These are phyloP conservation scores for Eurytoma californica DNA, from an alignment of 2,888 invertebrate genomes.

Conservation along the genomic window DNA sequence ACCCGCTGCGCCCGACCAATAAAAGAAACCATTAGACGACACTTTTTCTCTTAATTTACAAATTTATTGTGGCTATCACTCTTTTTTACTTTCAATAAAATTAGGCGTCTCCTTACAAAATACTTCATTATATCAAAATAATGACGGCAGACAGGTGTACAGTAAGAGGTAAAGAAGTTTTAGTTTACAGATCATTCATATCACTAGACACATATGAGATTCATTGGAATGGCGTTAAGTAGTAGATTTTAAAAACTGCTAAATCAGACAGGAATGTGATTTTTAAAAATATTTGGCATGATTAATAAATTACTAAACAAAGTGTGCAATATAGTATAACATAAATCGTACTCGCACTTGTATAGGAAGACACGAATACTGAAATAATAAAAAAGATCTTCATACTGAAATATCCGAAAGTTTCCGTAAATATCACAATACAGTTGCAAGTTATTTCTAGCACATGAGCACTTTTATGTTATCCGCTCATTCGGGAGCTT, in stretches of 20 bases:
- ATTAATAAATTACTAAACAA: too few relatives aligned
- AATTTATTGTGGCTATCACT: conserved; percentile 20
- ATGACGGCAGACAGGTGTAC: background rate
- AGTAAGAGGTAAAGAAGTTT: background rate
- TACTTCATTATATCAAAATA: background rate
- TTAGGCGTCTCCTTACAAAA: conserved; percentile 10
- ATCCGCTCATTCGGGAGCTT: conserved; percentile 18
- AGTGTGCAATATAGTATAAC: too few relatives aligned
- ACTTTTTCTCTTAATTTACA: background rate
- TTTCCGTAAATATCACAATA: conserved; percentile 45
- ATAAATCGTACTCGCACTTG: background rate
- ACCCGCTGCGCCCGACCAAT: background rate
- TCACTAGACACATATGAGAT: background rate
- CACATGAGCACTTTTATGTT: background rate
- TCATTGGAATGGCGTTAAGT: background rate
- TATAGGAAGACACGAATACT: conserved; percentile 19
- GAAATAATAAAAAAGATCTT: background rate
- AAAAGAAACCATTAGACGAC: background rate
- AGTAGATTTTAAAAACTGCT: background rate
- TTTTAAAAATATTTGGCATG: background rate
- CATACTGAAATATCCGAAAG: background rate
- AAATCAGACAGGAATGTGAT: conserved; percentile 2
- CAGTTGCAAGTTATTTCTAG: conserved; percentile 35
- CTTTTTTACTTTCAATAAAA: background rate
- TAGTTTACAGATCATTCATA: conserved; percentile 8